A percentile compares a stretch with the other conserved stretches of the same genome.
Evolutionary conservation across 2,113 vertebrate genomes (phyloP).

Genomic region (Halichoeres trimaculatus): DNA sequence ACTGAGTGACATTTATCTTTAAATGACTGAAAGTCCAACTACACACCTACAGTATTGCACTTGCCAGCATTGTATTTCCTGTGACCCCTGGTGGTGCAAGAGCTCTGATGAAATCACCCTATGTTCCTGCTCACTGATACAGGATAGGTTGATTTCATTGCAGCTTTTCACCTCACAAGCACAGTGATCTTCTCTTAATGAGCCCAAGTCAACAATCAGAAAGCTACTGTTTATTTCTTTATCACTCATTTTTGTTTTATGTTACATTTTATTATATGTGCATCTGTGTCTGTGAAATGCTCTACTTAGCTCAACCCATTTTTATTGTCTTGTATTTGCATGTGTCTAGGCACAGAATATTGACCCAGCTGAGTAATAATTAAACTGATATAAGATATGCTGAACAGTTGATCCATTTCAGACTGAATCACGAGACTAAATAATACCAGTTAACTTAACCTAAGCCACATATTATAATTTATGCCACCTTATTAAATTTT

Average conservation of each 20-base stretch:
- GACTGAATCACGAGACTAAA: too few relatives aligned
- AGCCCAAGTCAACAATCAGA: not conserved
- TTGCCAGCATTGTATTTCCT: too few relatives aligned
- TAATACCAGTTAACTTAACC: not conserved
- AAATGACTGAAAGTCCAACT: too few relatives aligned
- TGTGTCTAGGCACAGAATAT: not conserved
- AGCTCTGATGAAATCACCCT: slow-evolving; percentile 89
- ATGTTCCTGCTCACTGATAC: slow-evolving; percentile 80
- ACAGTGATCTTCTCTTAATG: slow-evolving; percentile 3
- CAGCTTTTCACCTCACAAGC: slow-evolving; percentile 73
- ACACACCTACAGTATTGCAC: too few relatives aligned
- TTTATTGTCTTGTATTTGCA: not conserved
- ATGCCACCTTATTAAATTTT: not conserved
- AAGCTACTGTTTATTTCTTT: not conserved
- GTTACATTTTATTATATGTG: not conserved
- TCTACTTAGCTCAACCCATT: not conserved
- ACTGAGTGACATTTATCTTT: too few relatives aligned
- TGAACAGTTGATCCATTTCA: not conserved
- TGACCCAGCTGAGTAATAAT: slow-evolving; percentile 10
- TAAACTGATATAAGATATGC: not conserved
- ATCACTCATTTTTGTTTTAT: not conserved
- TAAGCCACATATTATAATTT: not conserved
- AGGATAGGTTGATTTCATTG: slow-evolving; percentile 93
- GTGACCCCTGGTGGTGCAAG: slow-evolving; percentile 72
- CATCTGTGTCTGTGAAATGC: not conserved